Conservation (phyloP, 35 echinoderm and acorn worm species). For the Nesometra sesokonis region DNA sequence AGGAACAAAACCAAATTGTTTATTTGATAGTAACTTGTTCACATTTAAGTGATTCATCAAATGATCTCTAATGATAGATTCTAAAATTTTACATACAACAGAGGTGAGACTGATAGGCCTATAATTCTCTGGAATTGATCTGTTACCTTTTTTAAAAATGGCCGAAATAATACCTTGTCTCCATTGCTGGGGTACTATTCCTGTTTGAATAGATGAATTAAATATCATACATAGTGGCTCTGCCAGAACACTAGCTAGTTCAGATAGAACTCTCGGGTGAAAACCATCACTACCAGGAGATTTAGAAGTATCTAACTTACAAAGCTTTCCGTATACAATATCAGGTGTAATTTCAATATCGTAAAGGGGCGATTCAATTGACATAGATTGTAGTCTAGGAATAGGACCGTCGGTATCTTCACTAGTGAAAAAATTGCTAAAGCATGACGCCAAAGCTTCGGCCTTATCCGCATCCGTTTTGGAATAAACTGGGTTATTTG, state of each 20-base stretch:
- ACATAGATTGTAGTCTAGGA: neutral
- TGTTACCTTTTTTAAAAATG: slow-evolving; percentile 16
- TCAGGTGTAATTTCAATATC: neutral
- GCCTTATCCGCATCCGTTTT: neutral
- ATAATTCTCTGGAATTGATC: neutral
- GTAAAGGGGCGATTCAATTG: neutral
- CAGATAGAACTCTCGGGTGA: neutral
- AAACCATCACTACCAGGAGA: neutral
- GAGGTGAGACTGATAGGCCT: neutral
- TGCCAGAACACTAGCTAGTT: neutral
- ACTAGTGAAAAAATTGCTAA: neutral
- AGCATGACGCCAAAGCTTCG: neutral
- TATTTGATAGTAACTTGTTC: neutral
- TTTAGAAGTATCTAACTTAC: neutral
- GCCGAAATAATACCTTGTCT: neutral
- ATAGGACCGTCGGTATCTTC: neutral
- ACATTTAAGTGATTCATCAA: neutral
- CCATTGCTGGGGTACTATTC: neutral
- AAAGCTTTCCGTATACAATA: neutral
- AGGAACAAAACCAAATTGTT: neutral
- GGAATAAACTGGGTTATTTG: neutral
- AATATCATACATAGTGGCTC: neutral
- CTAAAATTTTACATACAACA: slow-evolving; percentile 9
- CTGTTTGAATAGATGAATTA: neutral
- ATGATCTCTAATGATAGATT: neutral